Conservation (phyloP, 2,797 vertebrate genomes). For the Notamacropus eugenii region DNA sequence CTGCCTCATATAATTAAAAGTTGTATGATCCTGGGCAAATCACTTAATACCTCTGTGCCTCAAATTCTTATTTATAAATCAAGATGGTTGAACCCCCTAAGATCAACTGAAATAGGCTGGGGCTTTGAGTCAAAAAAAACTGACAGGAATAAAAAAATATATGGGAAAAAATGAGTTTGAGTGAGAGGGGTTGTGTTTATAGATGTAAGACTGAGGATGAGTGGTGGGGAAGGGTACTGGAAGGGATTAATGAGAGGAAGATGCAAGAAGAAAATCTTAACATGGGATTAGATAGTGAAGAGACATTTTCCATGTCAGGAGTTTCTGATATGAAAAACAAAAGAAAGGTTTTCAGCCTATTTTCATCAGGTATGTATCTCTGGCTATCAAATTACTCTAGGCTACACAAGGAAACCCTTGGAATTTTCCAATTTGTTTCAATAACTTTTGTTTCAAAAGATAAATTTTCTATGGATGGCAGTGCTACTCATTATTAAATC, state of each 20-base stretch:
- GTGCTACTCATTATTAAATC: neutral
- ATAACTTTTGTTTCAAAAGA: neutral
- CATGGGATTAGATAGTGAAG: neutral
- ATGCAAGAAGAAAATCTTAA: neutral
- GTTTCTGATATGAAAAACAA: neutral
- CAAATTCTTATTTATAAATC: neutral
- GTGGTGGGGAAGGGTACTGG: too few species aligned
- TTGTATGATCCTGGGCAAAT: neutral
- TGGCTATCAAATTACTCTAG: neutral
- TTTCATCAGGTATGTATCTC: neutral
- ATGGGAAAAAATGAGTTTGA: neutral
- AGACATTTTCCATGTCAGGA: too few species aligned
- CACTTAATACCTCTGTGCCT: neutral
- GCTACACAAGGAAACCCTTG: neutral
- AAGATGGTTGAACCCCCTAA: neutral
- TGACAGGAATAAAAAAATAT: neutral
- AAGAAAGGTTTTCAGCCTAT: neutral
- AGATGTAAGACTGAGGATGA: neutral
- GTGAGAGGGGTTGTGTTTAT: neutral
- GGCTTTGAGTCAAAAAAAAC: neutral
- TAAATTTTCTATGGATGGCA: neutral
- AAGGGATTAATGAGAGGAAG: neutral
- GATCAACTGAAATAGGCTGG: neutral
- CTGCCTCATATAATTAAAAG: neutral
- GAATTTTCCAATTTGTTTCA: neutral